Base-by-base conservation (phyloP, 1,140 invertebrate species). In the Trialeurodes vaporariorum region DNA sequence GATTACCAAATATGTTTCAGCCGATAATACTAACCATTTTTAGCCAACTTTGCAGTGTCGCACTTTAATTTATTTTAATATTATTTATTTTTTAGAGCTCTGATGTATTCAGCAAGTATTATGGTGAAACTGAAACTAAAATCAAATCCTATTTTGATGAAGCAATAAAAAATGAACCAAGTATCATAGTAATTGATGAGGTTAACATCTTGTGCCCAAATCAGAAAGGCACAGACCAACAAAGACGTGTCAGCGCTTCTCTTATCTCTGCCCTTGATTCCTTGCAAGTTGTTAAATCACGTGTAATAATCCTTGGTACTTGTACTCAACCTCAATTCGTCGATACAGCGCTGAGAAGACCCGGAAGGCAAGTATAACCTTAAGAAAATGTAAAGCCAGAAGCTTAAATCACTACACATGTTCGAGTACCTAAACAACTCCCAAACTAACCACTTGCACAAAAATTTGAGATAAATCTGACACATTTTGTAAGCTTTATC, bases 181-280 rank as follows among this genome's bases (percentile, higher is more conserved):
- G 83, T 72, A 81, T 93, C 34, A 81, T 94, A 71, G 75, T 92
- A 27, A 81, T 93, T 25, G 90, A 93, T 78, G 87, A 93, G 75
- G 82, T 94, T 34, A 88, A 93, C 71, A 84, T 81, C 25, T 78
- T 93, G 58, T 91, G 89, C 73, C 84, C 88, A 0, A 85, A 83
- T 68, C 81, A 84, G 68, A 81, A 82, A 2, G 81, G 79, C 27
- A 85, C 84, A 59, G 89, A 93, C 73, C 82, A 88, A 61, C 89
- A 93, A 73, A 88, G 87, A 75, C 80, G 89, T 61, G 81, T 93
- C 0, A 80, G 88, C 0, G 81, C 85, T 11, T 84, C 84, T 1
- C 78, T 94, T 64, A 77, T 88, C 1, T 81, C 83, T 11, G 77
- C 88, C 22, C 79, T 95, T 64, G 92, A 94, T 77, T 80, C 80